Conservation (phyloP, 2,113 vertebrate genomes). For the crab-eating macaque (Macaca fascicularis) region DNA sequence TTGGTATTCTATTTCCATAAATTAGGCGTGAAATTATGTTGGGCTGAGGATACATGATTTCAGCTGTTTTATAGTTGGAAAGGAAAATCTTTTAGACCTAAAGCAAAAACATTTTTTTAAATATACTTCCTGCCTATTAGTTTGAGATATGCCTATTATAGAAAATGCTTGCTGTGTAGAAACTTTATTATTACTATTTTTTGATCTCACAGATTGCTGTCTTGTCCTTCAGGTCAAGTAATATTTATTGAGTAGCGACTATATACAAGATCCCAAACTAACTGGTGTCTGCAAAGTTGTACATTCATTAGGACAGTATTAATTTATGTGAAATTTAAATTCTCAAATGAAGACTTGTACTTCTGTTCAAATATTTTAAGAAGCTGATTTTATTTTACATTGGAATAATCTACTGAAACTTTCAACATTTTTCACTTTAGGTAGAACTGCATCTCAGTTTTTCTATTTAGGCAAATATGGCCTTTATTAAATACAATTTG, state of each 20-base stretch:
- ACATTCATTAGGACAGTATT: neutral
- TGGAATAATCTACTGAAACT: neutral
- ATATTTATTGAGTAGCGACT: neutral
- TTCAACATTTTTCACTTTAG: neutral
- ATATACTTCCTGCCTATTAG: constrained; percentile 75
- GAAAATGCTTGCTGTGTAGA: constrained; percentile 65
- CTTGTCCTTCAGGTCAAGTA: constrained; percentile 39
- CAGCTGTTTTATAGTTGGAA: constrained; percentile 80
- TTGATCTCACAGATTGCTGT: constrained; percentile 45
- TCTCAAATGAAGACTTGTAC: neutral
- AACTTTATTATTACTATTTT: constrained; percentile 46
- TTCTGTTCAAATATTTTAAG: neutral
- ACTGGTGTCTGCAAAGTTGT: neutral
- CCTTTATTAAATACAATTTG: neutral
- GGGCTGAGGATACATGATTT: constrained; percentile 81
- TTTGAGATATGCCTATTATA: constrained; percentile 71
- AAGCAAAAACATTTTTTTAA: constrained; percentile 72
- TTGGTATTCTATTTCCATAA: constrained; percentile 80
- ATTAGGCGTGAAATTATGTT: constrained; percentile 81
- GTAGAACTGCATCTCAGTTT: neutral
- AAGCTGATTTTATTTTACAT: neutral
- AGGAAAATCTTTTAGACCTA: constrained; percentile 71
- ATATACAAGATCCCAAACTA: neutral
- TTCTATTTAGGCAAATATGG: neutral
- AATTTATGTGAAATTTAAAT: neutral